These are phyloP conservation scores for Stigmatopora argus DNA, from an alignment of 2,113 vertebrate genomes.

Conservation along the genomic window DNA sequence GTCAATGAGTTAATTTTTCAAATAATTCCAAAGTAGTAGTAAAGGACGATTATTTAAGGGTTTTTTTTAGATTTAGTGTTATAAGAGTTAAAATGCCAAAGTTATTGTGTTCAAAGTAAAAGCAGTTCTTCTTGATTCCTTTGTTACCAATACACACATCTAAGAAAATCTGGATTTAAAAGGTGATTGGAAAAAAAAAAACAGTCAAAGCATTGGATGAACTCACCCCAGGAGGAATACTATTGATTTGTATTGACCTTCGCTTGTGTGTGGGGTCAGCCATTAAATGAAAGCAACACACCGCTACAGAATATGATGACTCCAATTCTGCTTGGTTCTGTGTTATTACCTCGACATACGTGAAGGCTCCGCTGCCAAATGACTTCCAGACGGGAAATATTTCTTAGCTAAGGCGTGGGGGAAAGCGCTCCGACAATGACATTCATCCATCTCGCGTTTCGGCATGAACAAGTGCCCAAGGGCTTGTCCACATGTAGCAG, in stretches of 20 bases:
- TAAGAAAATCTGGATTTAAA: too few relatives aligned
- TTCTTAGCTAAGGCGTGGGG: neutral
- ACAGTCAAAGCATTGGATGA: neutral
- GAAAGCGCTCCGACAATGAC: neutral
- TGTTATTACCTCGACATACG: neutral
- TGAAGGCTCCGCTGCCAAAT: neutral
- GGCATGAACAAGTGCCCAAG: too few relatives aligned
- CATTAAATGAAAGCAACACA: constrained; percentile 52
- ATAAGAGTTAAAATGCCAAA: too few relatives aligned
- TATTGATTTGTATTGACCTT: constrained; percentile 57
- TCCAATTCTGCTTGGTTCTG: constrained; percentile 23
- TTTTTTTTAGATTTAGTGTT: too few relatives aligned
- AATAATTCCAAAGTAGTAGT: too few relatives aligned
- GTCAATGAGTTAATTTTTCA: too few relatives aligned
- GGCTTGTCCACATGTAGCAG: too few relatives aligned
- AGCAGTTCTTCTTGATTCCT: too few relatives aligned
- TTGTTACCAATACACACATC: too few relatives aligned
- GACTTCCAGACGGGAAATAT: neutral
- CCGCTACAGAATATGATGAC: constrained; percentile 47
- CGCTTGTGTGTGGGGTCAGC: constrained; percentile 31
- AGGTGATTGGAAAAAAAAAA: too few relatives aligned
- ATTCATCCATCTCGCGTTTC: neutral
- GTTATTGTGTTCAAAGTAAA: too few relatives aligned
- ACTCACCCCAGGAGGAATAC: constrained; percentile 5
- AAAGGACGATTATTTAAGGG: too few relatives aligned